These are phyloP conservation scores for Chionoecetes opilio DNA, from an alignment of 1,140 invertebrate species.

Conservation along the genomic window DNA sequence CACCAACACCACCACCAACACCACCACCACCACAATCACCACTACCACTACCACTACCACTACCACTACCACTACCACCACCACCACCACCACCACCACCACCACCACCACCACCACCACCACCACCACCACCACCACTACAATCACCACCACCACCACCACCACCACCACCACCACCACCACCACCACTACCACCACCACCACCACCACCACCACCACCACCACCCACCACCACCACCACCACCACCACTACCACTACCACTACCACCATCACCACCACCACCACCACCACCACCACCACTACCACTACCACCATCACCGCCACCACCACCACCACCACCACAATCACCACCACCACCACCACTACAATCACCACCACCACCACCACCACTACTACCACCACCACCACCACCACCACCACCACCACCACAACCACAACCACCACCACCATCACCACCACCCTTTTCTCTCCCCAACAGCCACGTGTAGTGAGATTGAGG, in stretches of 20 bases:
- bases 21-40: neutral
- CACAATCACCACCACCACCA: neutral
- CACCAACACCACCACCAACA: neutral
- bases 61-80: neutral
- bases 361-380: neutral
- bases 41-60: neutral
- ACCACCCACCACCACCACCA: no score
- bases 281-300: neutral
- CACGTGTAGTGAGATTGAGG: slow-evolving; percentile 75
- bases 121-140: neutral
- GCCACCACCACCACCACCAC: neutral
- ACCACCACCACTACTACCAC: neutral
- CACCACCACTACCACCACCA: neutral
- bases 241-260: neutral
- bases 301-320: neutral
- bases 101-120: neutral
- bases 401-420: neutral
- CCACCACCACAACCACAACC: neutral
- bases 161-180: neutral
- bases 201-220: neutral
- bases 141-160: no score
- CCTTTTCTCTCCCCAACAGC: slow-evolving; percentile 30
- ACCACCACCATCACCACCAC: neutral
- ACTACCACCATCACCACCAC: neutral
- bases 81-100: neutral